A percentile compares a stretch with the other conserved stretches of the same genome.
Evolutionary conservation across 2,797 vertebrate genomes (phyloP).

Genomic region (Micropoecilia bifurca): DNA sequence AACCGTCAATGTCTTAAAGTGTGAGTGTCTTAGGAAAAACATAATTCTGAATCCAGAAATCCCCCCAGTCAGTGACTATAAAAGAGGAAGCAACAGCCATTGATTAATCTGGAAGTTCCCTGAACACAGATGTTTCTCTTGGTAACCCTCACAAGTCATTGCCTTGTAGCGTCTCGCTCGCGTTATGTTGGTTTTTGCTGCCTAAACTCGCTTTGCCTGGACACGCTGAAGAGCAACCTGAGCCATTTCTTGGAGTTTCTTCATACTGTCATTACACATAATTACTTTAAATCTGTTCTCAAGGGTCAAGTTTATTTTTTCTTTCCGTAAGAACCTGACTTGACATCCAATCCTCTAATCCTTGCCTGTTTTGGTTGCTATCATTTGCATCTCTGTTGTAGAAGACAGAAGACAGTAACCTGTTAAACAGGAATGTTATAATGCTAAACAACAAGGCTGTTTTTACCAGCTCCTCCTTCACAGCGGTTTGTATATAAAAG

Average conservation of each 20-base stretch:
- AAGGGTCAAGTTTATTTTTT: conserved; percentile 17
- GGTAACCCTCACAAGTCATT: not conserved
- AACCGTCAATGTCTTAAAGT: not conserved
- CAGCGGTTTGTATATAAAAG: not conserved
- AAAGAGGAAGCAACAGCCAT: not conserved
- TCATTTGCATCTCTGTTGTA: not conserved
- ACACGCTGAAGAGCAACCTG: conserved; percentile 2
- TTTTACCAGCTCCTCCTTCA: not conserved
- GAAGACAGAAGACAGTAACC: conserved; percentile 45
- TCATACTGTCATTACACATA: conserved; percentile 3
- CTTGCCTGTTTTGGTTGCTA: conserved; percentile 29
- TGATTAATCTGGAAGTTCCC: not conserved
- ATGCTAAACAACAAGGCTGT: not conserved
- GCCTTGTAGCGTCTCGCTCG: not conserved
- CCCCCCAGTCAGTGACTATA: not conserved
- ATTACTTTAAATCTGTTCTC: conserved; percentile 1
- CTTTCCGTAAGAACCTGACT: conserved; percentile 1
- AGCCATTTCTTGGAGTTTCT: not conserved
- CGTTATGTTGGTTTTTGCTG: not conserved
- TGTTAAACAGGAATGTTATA: conserved; percentile 34
- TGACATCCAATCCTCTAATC: conserved; percentile 4
- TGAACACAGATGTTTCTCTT: not conserved
- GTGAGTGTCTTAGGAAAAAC: conserved; percentile 10
- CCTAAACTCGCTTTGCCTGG: not conserved
- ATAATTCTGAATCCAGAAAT: conserved; percentile 7